Evolutionary conservation across 2,797 vertebrate species (phyloP).

Genomic region (Pogoniulus pusillus): DNA sequence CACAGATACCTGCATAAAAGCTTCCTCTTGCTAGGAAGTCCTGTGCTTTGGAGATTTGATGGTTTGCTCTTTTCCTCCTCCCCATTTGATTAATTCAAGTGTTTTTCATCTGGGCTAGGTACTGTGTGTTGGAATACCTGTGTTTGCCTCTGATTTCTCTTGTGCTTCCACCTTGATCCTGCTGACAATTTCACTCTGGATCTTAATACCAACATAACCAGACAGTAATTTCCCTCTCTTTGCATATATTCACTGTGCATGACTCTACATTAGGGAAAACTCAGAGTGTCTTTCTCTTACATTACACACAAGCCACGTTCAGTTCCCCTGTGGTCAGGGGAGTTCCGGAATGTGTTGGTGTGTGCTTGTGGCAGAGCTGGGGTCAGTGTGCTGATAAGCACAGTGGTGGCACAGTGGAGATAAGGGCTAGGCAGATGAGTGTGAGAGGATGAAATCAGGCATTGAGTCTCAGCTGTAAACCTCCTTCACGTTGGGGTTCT

Average conservation of each 20-base stretch:
- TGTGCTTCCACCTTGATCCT: neutral
- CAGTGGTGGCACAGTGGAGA: neutral
- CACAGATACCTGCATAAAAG: neutral
- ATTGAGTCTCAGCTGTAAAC: neutral
- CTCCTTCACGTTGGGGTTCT: neutral
- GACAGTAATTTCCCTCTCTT: neutral
- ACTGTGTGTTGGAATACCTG: neutral
- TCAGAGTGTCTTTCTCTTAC: neutral
- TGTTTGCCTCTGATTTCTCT: neutral
- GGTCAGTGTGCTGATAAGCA: neutral
- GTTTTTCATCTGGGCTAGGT: neutral
- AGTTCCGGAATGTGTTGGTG: neutral
- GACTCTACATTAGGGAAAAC: rapidly evolving
- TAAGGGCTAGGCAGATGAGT: conserved; percentile 4
- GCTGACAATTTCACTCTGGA: neutral
- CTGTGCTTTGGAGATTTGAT: neutral
- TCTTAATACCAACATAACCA: neutral
- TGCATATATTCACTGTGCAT: neutral
- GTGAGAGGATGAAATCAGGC: neutral
- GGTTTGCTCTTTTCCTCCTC: neutral
- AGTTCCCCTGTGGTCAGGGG: neutral
- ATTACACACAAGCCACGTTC: neutral
- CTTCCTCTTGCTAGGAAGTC: neutral
- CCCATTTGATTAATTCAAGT: neutral
- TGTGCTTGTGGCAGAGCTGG: neutral